phyloP scores from a whole-genome alignment of 1,140 invertebrate species.

The Melitaea cinxia region DNA sequence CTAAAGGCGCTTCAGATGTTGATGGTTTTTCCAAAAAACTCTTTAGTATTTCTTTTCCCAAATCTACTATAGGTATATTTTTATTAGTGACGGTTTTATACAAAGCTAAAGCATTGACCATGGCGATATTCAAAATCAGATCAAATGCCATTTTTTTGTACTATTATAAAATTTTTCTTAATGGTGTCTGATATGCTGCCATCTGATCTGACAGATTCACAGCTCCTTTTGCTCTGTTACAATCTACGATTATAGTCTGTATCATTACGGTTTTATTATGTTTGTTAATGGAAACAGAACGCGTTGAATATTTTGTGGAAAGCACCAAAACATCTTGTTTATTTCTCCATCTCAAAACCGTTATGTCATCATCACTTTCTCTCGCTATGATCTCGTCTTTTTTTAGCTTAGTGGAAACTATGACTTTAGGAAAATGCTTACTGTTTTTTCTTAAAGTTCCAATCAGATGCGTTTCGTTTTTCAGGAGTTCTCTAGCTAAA shows the following conservation, averaged over 20 bases:
- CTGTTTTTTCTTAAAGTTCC: conserved; percentile 68
- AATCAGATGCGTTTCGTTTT: conserved; percentile 68
- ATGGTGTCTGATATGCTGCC: conserved; percentile 20
- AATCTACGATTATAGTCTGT: too few relatives aligned
- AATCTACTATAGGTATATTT: conserved; percentile 23
- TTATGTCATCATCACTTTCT: conserved; percentile 65
- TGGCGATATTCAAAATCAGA: conserved; percentile 51
- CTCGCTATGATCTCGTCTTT: conserved; percentile 52
- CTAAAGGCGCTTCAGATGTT: conserved; percentile 24
- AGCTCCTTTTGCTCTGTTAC: conserved; percentile 6
- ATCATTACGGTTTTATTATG: too few relatives aligned
- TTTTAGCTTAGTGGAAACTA: conserved; percentile 62
- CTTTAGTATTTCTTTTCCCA: conserved; percentile 39
- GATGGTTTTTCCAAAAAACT: conserved; percentile 26
- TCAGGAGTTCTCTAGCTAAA: conserved; percentile 62
- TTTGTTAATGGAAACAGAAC: conserved; percentile 22
- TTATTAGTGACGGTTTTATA: conserved; percentile 29
- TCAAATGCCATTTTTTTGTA: conserved; percentile 61
- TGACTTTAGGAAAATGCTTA: conserved; percentile 58
- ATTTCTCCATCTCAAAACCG: conserved; percentile 70
- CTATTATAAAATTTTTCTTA: conserved; percentile 63
- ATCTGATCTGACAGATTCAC: conserved; percentile 15
- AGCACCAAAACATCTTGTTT: conserved; percentile 64
- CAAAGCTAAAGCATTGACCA: conserved; percentile 51
- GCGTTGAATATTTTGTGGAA: conserved; percentile 59